Conservation (phyloP, 2,797 vertebrate species). For the Diplodus sargus region DNA sequence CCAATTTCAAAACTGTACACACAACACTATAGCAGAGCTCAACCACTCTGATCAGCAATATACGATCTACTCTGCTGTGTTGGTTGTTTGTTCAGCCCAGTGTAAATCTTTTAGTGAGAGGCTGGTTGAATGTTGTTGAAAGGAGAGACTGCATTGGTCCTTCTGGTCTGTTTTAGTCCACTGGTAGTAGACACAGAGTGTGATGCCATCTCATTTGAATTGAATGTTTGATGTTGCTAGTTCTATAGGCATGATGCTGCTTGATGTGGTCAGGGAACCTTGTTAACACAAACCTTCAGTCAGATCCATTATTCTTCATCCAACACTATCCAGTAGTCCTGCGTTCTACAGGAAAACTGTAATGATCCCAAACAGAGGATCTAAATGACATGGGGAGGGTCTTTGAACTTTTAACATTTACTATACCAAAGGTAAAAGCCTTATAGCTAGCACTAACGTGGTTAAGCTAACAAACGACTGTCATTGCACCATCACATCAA, state of each 20-base stretch:
- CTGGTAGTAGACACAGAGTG: neutral
- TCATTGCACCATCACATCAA: neutral
- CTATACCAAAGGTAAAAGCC: neutral
- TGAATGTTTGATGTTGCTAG: neutral
- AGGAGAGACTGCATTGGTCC: neutral
- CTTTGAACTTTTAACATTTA: no score
- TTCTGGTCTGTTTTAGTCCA: neutral
- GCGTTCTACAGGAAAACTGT: neutral
- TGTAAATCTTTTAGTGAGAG: neutral
- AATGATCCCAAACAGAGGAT: neutral
- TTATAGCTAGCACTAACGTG: neutral
- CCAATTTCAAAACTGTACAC: slow-evolving; percentile 10
- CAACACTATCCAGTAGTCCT: neutral
- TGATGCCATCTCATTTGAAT: neutral
- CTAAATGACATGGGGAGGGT: no score
- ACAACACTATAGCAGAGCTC: neutral
- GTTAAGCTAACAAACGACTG: neutral
- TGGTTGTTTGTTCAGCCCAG: neutral
- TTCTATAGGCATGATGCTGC: neutral
- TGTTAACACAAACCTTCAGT: neutral
- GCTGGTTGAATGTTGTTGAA: neutral
- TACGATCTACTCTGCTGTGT: neutral
- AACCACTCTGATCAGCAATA: neutral
- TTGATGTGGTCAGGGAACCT: slow-evolving; percentile 2
- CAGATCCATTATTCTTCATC: neutral